These are phyloP conservation scores for Crocodylus rhombifer DNA, from an alignment of 2,797 vertebrate genomes.

Conservation along the genomic window DNA sequence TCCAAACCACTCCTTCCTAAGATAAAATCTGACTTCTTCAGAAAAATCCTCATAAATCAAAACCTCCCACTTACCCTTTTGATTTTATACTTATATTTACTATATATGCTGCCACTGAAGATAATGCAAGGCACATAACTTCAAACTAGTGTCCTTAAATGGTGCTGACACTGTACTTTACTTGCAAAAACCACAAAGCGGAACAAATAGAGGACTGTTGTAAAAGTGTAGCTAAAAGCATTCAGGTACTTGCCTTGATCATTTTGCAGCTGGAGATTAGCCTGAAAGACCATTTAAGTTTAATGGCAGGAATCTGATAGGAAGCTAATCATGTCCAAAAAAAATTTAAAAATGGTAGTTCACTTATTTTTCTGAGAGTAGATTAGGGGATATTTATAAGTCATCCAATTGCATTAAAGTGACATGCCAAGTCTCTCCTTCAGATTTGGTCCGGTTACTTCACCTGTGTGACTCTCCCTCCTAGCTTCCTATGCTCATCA, in stretches of 20 bases:
- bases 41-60: slow-evolving; percentile 32
- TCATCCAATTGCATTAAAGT: slow-evolving; percentile 48
- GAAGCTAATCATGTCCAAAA: slow-evolving; percentile 20
- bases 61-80: slow-evolving; percentile 28
- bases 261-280: slow-evolving; percentile 47
- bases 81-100: slow-evolving; percentile 44
- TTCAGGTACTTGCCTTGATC: slow-evolving; percentile 50
- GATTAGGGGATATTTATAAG: slow-evolving; percentile 14
- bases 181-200: slow-evolving; percentile 50
- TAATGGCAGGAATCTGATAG: background rate
- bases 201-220: slow-evolving; percentile 66
- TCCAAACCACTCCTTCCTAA: slow-evolving; percentile 42
- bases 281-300: slow-evolving; percentile 53
- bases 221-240: slow-evolving; percentile 53
- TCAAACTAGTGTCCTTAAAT: slow-evolving; percentile 25
- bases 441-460: slow-evolving; percentile 40
- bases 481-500: slow-evolving; percentile 10
- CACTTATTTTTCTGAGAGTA: slow-evolving; percentile 2
- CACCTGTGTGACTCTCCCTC: slow-evolving; percentile 26
- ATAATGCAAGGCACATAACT: slow-evolving; percentile 7
- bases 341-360: slow-evolving; percentile 19
- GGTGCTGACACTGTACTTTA: slow-evolving; percentile 69
- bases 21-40: slow-evolving; percentile 32
- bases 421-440: slow-evolving; percentile 11
- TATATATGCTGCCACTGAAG: slow-evolving; percentile 40